Evolutionary conservation across 2,888 invertebrate genomes (phyloP).

Genomic region (Meliscaeva auricollis): DNA sequence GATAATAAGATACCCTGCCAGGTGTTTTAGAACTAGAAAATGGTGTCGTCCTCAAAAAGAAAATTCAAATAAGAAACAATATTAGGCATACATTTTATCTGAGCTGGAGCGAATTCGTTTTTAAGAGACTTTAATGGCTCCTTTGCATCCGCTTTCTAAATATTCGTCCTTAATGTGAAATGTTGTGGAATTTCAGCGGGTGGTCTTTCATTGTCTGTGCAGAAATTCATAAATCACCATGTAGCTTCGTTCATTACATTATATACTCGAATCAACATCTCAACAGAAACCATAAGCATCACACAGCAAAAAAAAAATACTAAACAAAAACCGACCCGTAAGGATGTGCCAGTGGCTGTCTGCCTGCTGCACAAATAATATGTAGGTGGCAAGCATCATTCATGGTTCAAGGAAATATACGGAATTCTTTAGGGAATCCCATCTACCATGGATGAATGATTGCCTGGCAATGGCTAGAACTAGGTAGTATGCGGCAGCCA

Average conservation of each 20-base stretch:
- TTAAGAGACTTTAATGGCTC: slow-evolving; percentile 66
- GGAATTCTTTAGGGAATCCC: slow-evolving; percentile 73
- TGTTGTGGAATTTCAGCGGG: slow-evolving; percentile 72
- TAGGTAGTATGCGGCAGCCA: slow-evolving; percentile 46
- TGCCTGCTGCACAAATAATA: slow-evolving; percentile 56
- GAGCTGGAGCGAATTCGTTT: slow-evolving; percentile 7
- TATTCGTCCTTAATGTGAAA: slow-evolving; percentile 56
- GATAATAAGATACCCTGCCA: slow-evolving; percentile 35
- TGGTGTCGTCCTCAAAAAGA: slow-evolving; percentile 28
- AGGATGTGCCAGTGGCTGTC: slow-evolving; percentile 32
- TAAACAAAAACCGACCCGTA: slow-evolving; percentile 61
- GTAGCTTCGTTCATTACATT: too few species aligned
- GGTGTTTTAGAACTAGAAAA: slow-evolving; percentile 40
- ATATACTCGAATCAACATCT: slow-evolving; percentile 36
- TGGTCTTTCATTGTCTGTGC: slow-evolving; percentile 69
- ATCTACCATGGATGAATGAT: slow-evolving; percentile 58
- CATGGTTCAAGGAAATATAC: slow-evolving; percentile 73
- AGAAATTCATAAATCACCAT: slow-evolving; percentile 67
- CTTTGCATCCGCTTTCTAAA: slow-evolving; percentile 64
- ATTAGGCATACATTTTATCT: neutral
- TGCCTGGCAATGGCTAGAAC: slow-evolving; percentile 34
- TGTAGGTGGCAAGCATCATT: slow-evolving; percentile 75
- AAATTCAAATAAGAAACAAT: slow-evolving; percentile 50
- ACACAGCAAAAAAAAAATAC: slow-evolving; percentile 73
- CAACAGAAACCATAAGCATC: slow-evolving; percentile 55